Percentiles rank a stretch among this genome's conserved stretches.
Evolutionary conservation across 1,140 invertebrate genomes (phyloP).

Genomic region (Anoplolepis gracilipes): DNA sequence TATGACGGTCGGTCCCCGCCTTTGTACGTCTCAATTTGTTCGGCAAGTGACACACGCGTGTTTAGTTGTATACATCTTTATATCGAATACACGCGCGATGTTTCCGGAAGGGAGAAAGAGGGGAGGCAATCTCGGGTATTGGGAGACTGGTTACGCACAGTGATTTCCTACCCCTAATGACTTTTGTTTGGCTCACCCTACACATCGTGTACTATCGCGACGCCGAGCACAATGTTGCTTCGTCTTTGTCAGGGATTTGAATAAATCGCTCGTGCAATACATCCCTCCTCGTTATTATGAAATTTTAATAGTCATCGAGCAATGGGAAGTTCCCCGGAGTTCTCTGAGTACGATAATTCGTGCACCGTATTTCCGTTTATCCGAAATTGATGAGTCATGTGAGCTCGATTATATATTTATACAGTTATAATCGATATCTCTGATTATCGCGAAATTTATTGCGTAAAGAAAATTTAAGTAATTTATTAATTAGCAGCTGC

Average conservation of each 20-base stretch:
- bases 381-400: slow-evolving; percentile 21
- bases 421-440: background rate
- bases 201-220: slow-evolving; percentile 44
- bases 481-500: slow-evolving; percentile 3
- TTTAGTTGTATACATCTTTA: slow-evolving; percentile 16
- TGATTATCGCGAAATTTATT: slow-evolving; percentile 2
- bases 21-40: slow-evolving; percentile 48
- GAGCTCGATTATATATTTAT: background rate
- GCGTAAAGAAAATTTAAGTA: background rate
- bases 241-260: slow-evolving; percentile 49
- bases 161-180: slow-evolving; percentile 72
- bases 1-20: background rate
- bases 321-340: background rate
- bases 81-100: background rate
- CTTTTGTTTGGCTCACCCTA: slow-evolving; percentile 62
- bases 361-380: background rate
- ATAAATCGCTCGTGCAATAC: slow-evolving; percentile 41
- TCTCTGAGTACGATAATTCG: background rate
- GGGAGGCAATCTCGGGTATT: slow-evolving; percentile 28
- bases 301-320: slow-evolving; percentile 51
- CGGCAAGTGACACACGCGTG: background rate
- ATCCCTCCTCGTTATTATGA: slow-evolving; percentile 16
- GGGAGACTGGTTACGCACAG: slow-evolving; percentile 63
- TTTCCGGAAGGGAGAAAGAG: background rate
- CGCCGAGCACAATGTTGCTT: slow-evolving; percentile 44